Percentiles rank a stretch among this genome's conserved stretches.
Evolutionary conservation across 2,888 invertebrate species (phyloP).

Genomic region (Ophion costatus): DNA sequence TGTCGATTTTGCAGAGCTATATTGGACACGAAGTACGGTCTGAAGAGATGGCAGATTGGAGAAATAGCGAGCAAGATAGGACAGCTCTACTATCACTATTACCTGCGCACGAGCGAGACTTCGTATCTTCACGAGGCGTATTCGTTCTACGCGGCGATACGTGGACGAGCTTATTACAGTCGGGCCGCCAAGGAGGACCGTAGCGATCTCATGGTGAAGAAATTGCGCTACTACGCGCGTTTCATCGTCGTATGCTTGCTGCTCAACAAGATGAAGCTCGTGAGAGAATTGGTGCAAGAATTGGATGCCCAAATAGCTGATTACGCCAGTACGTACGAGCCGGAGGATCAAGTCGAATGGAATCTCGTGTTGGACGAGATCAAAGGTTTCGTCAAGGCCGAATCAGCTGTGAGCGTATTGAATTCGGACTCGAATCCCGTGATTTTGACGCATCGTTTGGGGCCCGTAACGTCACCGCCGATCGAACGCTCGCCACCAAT

Average conservation of each 20-base stretch:
- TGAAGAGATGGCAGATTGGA: constrained; percentile 99
- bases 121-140: constrained; percentile 98
- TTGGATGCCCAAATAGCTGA: constrained; percentile 97
- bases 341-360: constrained; percentile 98
- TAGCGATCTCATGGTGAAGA: constrained; percentile 98
- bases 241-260: constrained; percentile 98
- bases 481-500: constrained; percentile 94
- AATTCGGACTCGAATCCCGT: constrained; percentile 95
- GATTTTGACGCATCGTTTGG: constrained; percentile 94
- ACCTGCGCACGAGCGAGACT: constrained; percentile 97
- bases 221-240: constrained; percentile 96
- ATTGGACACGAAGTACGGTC: constrained; percentile 95
- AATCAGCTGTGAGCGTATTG: constrained; percentile 94
- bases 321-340: constrained; percentile 97
- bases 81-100: constrained; percentile 99
- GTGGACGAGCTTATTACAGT: constrained; percentile 97
- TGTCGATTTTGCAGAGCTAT: constrained; percentile 86
- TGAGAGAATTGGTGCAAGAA: constrained; percentile 95
- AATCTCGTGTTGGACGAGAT: constrained; percentile 97
- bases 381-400: constrained; percentile 96
- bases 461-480: constrained; percentile 93
- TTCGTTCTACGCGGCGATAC: constrained; percentile 97
- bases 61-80: constrained; percentile 99
- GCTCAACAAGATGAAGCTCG: constrained; percentile 96
- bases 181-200: constrained; percentile 96